Evolutionary conservation across 2,797 vertebrate species (phyloP), one percentile per base, ranked within the genome.

Genomic region (Glyptemys insculpta): DNA sequence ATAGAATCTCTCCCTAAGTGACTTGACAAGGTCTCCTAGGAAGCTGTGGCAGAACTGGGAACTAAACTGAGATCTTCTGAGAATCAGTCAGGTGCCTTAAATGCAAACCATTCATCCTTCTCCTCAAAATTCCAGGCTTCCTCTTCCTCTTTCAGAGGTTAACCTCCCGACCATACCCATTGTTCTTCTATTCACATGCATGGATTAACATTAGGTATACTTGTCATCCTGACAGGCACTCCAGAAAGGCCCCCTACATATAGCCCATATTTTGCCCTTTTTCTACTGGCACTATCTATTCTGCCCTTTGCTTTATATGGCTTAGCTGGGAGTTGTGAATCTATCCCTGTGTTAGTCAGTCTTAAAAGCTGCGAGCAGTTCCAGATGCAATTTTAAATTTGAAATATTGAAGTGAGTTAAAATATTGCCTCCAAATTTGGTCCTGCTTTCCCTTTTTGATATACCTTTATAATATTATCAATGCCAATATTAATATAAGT

Each of bases 401-500:
- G 41, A 10, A 54, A 1, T 72, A 50, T 37, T 79, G 52, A 74
- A 65, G 1, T 1, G 52, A 86, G 5, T 34, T 87, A 50, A 91
- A 79, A 89, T 34, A 74, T 29, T 80, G 1, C 3, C 68, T 65
- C 47, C 79, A 90, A 81, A 83, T 86, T 44, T 7, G 3, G 83
- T 89, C 8, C 3, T 79, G 27, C 1, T 1, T 52, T 87, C 9
- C 49, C 25, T 50, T 50, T 50, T 12, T 47, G 16, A 59, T 41
- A 50, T 52, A 41, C 29, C 8, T 81, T 52, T 62, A 37, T 62
- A 52, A 31, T 78, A 53, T 4, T 81, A 8, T 2, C 15, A 11
- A 47, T 95, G 5, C 1, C 81, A 91, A 82, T 80, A 37, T 81
- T 34, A 47, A 6, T 47, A 76, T 85, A 5, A 87, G 53, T 81